Evolutionary conservation across 2,797 vertebrate genomes (phyloP).

Genomic region (Danio kyathit): DNA sequence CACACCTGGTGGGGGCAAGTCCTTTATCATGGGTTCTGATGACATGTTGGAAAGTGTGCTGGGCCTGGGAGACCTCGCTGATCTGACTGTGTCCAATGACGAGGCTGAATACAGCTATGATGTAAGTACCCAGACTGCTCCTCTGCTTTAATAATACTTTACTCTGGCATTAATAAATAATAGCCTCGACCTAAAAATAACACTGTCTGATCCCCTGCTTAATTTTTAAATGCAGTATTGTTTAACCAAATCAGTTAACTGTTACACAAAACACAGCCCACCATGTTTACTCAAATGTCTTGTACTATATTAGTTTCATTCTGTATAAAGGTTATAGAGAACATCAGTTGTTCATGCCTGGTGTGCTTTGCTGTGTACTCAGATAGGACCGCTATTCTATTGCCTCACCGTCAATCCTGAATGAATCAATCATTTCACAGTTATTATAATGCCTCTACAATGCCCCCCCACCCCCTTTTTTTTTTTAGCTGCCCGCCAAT

Average conservation of each 20-base stretch:
- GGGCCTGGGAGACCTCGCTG: constrained; percentile 96
- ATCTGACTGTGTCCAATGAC: constrained; percentile 98
- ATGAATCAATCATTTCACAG: constrained; percentile 23
- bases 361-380: not conserved
- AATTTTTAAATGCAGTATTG: not conserved
- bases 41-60: constrained; percentile 95
- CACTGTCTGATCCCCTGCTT: not conserved
- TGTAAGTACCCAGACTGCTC: constrained; percentile 80
- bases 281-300: constrained; percentile 1
- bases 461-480: constrained; percentile 41
- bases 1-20: constrained; percentile 91
- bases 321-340: not conserved
- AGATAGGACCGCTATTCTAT: constrained; percentile 15
- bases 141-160: not conserved
- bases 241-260: not conserved
- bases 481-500: constrained; percentile 89
- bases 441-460: constrained; percentile 35
- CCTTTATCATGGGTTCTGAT: constrained; percentile 96
- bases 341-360: not conserved
- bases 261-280: not conserved
- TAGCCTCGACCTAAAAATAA: not conserved
- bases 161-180: constrained; percentile 3
- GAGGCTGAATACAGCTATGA: constrained; percentile 96
- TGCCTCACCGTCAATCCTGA: not conserved
- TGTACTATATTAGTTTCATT: constrained; percentile 12